Percentiles rank a stretch among this genome's conserved stretches.
These are phyloP conservation scores for Eptatretus burgeri DNA, from an alignment of 2,113 vertebrate genomes.

Conservation along the genomic window DNA sequence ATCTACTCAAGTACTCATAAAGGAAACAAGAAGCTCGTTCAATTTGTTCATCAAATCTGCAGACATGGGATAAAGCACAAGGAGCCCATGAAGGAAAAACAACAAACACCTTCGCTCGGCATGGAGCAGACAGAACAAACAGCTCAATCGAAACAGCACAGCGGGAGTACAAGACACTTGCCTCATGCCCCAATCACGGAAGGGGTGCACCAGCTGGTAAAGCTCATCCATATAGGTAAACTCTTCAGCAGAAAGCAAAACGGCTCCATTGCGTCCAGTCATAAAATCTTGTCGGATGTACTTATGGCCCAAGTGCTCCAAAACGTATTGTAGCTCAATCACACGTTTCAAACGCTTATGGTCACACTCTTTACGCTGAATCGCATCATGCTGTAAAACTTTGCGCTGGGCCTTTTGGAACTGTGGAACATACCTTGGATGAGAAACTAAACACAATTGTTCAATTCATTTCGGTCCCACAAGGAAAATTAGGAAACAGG, in stretches of 20 bases:
- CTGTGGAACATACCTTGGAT: neutral
- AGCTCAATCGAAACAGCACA: no score
- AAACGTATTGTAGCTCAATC: conserved; percentile 1
- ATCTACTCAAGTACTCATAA: no score
- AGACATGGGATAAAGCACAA: no score
- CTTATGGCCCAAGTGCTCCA: conserved; percentile 5
- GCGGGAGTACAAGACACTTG: neutral
- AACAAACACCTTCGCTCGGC: no score
- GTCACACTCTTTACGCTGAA: neutral
- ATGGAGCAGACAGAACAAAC: no score
- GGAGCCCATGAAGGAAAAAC: no score
- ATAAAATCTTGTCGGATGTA: neutral
- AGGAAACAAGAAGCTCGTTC: no score
- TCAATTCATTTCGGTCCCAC: no score
- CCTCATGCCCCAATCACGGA: neutral
- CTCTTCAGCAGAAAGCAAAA: neutral
- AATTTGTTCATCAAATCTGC: no score
- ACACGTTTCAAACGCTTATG: neutral
- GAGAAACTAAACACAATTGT: no score
- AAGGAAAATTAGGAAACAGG: no score
- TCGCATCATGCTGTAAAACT: neutral
- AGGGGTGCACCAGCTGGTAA: conserved; percentile 1
- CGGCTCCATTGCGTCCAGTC: neutral
- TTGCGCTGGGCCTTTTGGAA: conserved; percentile 3
- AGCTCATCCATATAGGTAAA: neutral